Evolutionary conservation across 2,888 invertebrate genomes (phyloP).

Genomic region (Sesia bembeciformis): DNA sequence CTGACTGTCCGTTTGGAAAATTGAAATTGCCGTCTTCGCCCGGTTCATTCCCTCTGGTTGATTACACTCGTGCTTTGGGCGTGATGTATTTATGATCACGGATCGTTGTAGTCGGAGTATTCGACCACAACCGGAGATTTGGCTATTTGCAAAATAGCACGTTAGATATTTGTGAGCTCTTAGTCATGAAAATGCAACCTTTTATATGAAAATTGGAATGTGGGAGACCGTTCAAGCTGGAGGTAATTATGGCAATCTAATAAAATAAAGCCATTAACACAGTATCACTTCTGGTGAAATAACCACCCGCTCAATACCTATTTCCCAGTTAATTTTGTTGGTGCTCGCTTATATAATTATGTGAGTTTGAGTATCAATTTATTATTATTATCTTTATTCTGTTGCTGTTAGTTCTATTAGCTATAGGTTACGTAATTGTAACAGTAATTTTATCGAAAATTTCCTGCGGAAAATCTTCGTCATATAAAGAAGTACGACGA

Average conservation of each 20-base stretch:
- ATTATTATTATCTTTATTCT: conserved; percentile 1
- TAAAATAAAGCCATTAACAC: conserved; percentile 50
- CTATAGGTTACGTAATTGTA: no score
- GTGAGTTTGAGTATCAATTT: neutral
- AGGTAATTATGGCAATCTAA: conserved; percentile 62
- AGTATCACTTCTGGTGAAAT: conserved; percentile 32
- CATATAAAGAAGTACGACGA: no score
- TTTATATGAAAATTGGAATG: conserved; percentile 26
- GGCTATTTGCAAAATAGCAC: conserved; percentile 9
- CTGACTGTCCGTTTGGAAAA: conserved; percentile 50
- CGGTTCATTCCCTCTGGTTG: conserved; percentile 14
- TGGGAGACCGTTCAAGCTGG: conserved; percentile 20
- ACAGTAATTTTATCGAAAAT: no score
- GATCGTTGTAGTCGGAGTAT: conserved; percentile 4
- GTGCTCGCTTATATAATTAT: neutral
- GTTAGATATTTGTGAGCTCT: neutral
- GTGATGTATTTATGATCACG: conserved; percentile 15
- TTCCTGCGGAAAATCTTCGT: no score
- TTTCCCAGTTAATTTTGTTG: neutral
- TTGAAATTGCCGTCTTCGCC: conserved; percentile 38
- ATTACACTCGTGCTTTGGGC: conserved; percentile 22
- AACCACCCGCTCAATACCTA: conserved; percentile 3
- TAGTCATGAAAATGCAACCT: no score
- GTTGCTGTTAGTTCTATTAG: no score
- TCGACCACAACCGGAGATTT: conserved; percentile 7